phyloP scores from a whole-genome alignment of 2,888 invertebrate species.

The Piscicola geometra region DNA sequence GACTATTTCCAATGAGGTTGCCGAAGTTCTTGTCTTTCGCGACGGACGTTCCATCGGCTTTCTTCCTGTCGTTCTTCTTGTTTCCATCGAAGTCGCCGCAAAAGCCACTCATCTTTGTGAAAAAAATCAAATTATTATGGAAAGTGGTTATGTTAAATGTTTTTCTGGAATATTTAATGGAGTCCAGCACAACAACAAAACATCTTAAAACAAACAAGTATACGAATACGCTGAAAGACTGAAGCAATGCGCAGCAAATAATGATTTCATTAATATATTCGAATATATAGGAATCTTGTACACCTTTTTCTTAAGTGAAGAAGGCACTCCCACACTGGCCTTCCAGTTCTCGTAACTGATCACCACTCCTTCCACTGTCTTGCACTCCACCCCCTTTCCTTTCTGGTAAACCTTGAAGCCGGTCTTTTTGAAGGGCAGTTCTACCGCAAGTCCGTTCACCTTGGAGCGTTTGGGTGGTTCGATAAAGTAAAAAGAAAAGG shows the following conservation, averaged over 20 bases:
- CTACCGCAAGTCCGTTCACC: conserved; percentile 5
- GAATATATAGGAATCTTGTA: no score
- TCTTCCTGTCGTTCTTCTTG: conserved; percentile 10
- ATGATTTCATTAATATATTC: no score
- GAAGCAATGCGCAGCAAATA: no score
- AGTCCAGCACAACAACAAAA: no score
- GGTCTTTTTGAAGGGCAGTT: neutral
- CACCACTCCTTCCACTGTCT: neutral
- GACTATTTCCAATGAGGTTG: conserved; percentile 25
- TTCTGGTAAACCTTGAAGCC: conserved; percentile 11
- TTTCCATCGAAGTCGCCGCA: conserved; percentile 21
- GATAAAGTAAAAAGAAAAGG: neutral
- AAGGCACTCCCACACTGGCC: conserved; percentile 15
- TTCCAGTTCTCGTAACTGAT: conserved; percentile 10
- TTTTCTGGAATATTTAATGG: no score
- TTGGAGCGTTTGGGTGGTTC: neutral
- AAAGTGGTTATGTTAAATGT: no score
- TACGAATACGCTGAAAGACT: neutral
- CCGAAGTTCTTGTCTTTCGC: conserved; percentile 11
- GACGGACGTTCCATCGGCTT: neutral
- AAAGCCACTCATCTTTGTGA: conserved; percentile 11
- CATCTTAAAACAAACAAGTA: no score
- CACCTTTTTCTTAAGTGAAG: conserved; percentile 11
- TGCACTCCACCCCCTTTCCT: neutral
- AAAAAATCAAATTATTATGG: no score